Base-by-base conservation (phyloP, 2,888 invertebrate genomes). In the Cryptocheilus praepositus region DNA sequence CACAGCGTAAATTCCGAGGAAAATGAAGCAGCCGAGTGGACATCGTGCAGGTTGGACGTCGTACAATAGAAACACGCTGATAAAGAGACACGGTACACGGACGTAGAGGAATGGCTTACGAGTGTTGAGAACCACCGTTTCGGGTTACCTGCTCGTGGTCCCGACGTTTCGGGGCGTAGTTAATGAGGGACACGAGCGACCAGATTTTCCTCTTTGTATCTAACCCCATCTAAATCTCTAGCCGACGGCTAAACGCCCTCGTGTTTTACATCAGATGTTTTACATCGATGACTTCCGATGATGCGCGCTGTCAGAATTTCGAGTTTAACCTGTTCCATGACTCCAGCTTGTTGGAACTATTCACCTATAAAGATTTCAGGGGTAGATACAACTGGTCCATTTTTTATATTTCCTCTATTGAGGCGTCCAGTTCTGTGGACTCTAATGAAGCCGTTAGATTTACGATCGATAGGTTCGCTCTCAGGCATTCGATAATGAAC, bases 141-240 rank as follows among this genome's bases (percentile, higher is more conserved):
- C 57, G 64, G 36, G 36, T 36, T 80, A 80, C 75, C 77, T 74
- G 81, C 73, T 74, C 71, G 61, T 11, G 36, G 36, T 51, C 67
- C 67, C 51, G 51, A 64, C 57, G 58, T 58, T 44, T 46, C 49
- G 60, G 74, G 73, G 74, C 73, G 63, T 63, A 71, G 81, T 80
- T 81, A 81, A 81, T 80, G 81, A 81, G 76, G 74, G 73, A 74
- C 64, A 61, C 61, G 58, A 63, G 63, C 66, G 71, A 64, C 71
- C 73, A 73, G 74, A 78, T 78, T 78, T 81, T 74, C 73, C 74
- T 72, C 69, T 71, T 69, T 66, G 73, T 68, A 62, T 72, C 59
- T 66, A 78, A 75, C 72, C 76, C 74, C 73, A 74, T 78, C 80
- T 80, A 81, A 81, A 81, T 81, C 77, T 77, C 67, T 61, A 65